These are phyloP conservation scores for Rhea pennata DNA, from an alignment of 2,113 vertebrate genomes.

Conservation along the genomic window DNA sequence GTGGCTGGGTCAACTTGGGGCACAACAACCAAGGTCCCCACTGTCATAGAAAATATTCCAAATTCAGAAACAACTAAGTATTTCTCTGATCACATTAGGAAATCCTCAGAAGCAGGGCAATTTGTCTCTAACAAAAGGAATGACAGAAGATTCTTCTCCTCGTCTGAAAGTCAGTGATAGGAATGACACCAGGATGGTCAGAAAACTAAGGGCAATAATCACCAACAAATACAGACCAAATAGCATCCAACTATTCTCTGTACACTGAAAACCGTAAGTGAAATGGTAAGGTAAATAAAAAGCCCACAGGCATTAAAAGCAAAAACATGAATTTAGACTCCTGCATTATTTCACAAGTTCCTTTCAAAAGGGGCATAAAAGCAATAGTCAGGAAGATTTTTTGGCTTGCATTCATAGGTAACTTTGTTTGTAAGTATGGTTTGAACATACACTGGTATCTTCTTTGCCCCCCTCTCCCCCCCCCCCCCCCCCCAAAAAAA, in stretches of 20 bases:
- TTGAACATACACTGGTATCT: not conserved
- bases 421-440: not conserved
- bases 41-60: not conserved
- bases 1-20: not conserved
- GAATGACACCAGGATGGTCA: not conserved
- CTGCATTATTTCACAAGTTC: not conserved
- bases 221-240: not conserved
- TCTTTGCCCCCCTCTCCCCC: not conserved
- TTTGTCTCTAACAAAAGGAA: not conserved
- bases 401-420: not conserved
- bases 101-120: not conserved
- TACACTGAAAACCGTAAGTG: not conserved
- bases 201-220: not conserved
- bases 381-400: not conserved
- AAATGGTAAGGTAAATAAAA: not conserved
- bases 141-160: not conserved
- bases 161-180: not conserved
- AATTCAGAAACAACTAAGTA: not conserved
- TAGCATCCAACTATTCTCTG: not conserved
- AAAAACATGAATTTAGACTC: not conserved
- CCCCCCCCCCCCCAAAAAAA: not conserved
- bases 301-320: not conserved
- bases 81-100: not conserved
- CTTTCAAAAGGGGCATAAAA: not conserved
- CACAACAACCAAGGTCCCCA: not conserved